Evolutionary conservation across 2,888 invertebrate genomes (phyloP), one percentile per base, ranked within the genome.

Genomic region (Folsomia candida): DNA sequence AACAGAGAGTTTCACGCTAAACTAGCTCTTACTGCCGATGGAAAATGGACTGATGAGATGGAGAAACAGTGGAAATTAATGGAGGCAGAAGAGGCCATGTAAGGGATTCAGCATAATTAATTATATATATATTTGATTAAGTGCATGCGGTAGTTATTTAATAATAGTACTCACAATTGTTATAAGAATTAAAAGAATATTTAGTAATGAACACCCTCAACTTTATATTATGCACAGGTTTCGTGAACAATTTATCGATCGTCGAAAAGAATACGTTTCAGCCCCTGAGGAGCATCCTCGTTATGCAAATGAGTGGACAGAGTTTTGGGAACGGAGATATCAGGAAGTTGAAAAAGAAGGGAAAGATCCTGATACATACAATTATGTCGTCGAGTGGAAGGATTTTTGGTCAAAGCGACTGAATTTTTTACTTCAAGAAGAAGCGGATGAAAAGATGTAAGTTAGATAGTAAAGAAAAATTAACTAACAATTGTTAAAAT

Each of bases 21-120:
- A 54, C 59, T 80, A 25, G 69, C 68, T 1, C 60, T 80, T 2
- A 76, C 73, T 9, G 68, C 71, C 2, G 76, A 71, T 1, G 80
- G 80, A n/a, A 77, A 76, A 66, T 80, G 80, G 80, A 75, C 75
- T 20, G 63, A 68, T 9, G 74, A 76, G n/a, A 58, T 80, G 68
- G 79, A 80, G 64, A 62, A 29, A 1, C 67, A 67, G 6, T 80
- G 78, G 78, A 78, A 76, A 37, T 27, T 75, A 2, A 76, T 75
- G 75, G 80, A 80, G 59, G 69, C 60, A 27, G 78, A 79, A 51
- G 73, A 75, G 64, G 72, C 73, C 25, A 70, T 69, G 79, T 80
- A 66, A 70, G 65, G 29, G n/a, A 37, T 20, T 9, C n/a, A 60
- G 24, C 25, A 11, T 60, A 24, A 20, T 62, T 62, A 6, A 62